Conservation (phyloP, 2,888 invertebrate genomes). For the Drosophila acutilabella region DNA sequence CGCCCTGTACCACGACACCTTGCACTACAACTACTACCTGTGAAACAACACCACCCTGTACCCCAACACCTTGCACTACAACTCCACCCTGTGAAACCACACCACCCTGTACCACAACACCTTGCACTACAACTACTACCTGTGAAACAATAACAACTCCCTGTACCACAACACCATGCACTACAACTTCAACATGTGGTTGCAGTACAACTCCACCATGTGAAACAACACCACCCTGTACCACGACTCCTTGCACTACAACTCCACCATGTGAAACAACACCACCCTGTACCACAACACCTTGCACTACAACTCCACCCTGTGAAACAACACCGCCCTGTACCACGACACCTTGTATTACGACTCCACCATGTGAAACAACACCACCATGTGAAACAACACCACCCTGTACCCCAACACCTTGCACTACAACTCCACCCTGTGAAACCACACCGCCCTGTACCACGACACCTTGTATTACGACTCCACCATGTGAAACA, state of each 20-base stretch:
- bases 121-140: conserved; percentile 1
- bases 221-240: not conserved
- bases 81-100: conserved; percentile 1
- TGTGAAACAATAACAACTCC: not conserved
- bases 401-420: too few species aligned
- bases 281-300: not conserved
- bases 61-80: too few species aligned
- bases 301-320: not conserved
- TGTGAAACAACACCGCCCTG: conserved; percentile 1
- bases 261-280: not conserved
- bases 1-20: not conserved
- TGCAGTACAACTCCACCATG: not conserved
- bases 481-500: not conserved
- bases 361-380: too few species aligned
- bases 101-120: conserved; percentile 4
- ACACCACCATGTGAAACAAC: not conserved
- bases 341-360: not conserved
- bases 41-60: conserved; percentile 1
- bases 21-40: not conserved
- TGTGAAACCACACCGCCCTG: conserved; percentile 4
- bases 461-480: conserved; percentile 8
- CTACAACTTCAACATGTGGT: not conserved
- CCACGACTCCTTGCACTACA: too few species aligned
- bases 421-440: not conserved
- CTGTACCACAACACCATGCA: not conserved